Evolutionary conservation across 2,797 vertebrate species (phyloP).

Genomic region (Melopsittacus undulatus): DNA sequence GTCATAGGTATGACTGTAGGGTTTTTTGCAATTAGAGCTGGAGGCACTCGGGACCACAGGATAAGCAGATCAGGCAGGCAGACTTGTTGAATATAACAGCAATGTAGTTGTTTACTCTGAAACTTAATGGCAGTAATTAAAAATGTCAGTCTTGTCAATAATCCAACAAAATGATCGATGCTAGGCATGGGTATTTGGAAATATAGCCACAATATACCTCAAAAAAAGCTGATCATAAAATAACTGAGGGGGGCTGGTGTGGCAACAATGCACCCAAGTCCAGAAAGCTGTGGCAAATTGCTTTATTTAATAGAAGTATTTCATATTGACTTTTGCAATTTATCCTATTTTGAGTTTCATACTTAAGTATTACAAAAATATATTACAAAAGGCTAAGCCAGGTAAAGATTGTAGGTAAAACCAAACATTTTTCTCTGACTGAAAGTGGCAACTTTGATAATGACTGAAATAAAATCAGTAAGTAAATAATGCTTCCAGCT

Average conservation of each 20-base stretch:
- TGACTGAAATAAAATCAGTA: not conserved
- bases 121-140: not conserved
- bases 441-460: not conserved
- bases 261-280: not conserved
- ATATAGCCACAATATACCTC: not conserved
- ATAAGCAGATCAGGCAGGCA: not conserved
- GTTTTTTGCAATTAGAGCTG: not conserved
- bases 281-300: not conserved
- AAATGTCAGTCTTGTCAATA: not conserved
- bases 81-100: not conserved
- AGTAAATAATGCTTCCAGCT: not conserved
- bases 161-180: not conserved
- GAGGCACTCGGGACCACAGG: not conserved
- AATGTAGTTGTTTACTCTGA: not conserved
- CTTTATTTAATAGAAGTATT: not conserved
- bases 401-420: not conserved
- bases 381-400: not conserved
- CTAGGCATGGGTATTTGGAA: not conserved
- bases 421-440: not conserved
- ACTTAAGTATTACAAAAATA: not conserved
- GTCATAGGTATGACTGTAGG: not conserved
- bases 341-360: not conserved
- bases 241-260: not conserved
- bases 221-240: not conserved
- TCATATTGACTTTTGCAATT: not conserved